These are phyloP conservation scores for Caenorhabditis wallacei DNA, from an alignment of 2,888 invertebrate genomes.

Conservation along the genomic window DNA sequence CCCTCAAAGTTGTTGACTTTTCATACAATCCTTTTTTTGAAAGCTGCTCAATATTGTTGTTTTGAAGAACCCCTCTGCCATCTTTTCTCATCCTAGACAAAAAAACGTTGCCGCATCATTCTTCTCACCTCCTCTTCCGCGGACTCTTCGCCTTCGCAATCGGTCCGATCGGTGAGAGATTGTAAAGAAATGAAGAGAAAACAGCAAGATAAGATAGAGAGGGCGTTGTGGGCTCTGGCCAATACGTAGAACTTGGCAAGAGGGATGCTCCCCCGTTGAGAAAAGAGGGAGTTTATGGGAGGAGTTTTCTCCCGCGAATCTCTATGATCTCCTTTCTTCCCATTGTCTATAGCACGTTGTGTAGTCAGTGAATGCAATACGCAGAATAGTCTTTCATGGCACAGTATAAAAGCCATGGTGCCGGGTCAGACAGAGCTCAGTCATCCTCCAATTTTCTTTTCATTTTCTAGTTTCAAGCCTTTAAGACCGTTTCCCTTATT, in stretches of 20 bases:
- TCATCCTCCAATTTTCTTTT: slow-evolving; percentile 32
- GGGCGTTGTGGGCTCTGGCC: slow-evolving; percentile 59
- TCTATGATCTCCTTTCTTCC: slow-evolving; percentile 6
- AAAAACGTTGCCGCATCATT: slow-evolving; percentile 31
- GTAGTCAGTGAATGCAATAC: slow-evolving; percentile 60
- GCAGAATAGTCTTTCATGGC: slow-evolving; percentile 57
- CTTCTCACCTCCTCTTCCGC: slow-evolving; percentile 39
- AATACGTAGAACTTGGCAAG: slow-evolving; percentile 59
- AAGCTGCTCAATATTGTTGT: slow-evolving; percentile 33
- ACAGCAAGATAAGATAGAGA: slow-evolving; percentile 38
- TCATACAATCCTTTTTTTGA: slow-evolving; percentile 17
- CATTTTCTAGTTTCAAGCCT: neutral
- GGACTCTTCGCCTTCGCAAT: slow-evolving; percentile 55
- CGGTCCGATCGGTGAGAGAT: slow-evolving; percentile 42
- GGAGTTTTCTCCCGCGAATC: slow-evolving; percentile 46
- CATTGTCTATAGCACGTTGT: slow-evolving; percentile 30
- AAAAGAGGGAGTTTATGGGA: slow-evolving; percentile 40
- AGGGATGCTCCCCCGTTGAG: slow-evolving; percentile 39
- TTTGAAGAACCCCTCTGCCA: slow-evolving; percentile 19
- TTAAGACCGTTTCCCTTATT: neutral
- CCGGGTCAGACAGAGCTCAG: slow-evolving; percentile 48
- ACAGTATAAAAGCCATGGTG: slow-evolving; percentile 56
- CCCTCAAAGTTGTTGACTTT: too few relatives aligned
- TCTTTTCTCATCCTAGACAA: slow-evolving; percentile 26
- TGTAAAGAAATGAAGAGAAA: slow-evolving; percentile 24